phyloP scores from a whole-genome alignment of 2,888 invertebrate species.

The Gymnosoma rotundatum region DNA sequence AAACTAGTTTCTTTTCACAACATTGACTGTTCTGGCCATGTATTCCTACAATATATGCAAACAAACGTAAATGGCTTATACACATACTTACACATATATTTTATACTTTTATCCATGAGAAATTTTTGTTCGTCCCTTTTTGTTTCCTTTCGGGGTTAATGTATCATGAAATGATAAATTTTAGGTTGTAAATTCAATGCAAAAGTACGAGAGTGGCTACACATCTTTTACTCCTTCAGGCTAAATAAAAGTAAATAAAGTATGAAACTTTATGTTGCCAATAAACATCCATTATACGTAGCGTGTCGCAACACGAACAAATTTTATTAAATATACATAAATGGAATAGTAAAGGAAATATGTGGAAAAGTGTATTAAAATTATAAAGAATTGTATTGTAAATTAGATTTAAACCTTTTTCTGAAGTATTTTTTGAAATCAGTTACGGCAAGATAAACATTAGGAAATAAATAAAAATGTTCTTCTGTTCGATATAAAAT shows the following conservation, averaged over 20 bases:
- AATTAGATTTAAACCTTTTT: not conserved
- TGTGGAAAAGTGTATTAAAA: not conserved
- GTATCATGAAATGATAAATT: slow-evolving; percentile 22
- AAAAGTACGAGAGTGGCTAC: not conserved
- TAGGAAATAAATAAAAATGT: too few species aligned
- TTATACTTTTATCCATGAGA: slow-evolving; percentile 7
- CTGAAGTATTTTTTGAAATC: not conserved
- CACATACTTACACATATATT: slow-evolving; percentile 6
- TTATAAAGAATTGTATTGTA: not conserved
- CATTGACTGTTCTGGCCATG: slow-evolving; percentile 20
- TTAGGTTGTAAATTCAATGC: not conserved
- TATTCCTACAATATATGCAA: not conserved
- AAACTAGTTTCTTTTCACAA: slow-evolving; percentile 5
- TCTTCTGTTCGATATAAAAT: too few species aligned
- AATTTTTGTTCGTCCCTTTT: not conserved
- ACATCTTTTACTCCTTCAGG: not conserved
- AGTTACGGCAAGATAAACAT: not conserved
- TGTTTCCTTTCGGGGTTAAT: not conserved
- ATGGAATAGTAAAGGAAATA: not conserved
- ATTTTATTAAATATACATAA: not conserved
- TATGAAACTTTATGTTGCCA: slow-evolving; percentile 5
- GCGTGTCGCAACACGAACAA: not conserved
- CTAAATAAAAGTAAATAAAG: not conserved
- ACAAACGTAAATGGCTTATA: not conserved
- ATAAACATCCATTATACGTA: not conserved